A percentile compares a stretch with the other conserved stretches of the same genome.
Evolutionary conservation across 1,140 invertebrate genomes (phyloP).

Genomic region (Odontomachus brunneus): DNA sequence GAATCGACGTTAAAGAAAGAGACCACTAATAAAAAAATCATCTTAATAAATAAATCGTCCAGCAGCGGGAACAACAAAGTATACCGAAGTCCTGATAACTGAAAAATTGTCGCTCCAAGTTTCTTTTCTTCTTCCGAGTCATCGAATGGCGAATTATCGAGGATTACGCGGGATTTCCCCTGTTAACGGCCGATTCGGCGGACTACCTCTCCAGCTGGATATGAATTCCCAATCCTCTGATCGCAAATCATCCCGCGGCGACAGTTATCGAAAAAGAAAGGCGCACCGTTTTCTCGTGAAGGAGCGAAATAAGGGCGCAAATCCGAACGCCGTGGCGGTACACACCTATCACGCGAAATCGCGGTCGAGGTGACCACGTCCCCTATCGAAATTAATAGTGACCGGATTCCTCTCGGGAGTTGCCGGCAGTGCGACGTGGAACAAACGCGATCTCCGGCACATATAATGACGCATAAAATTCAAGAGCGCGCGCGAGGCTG

Average conservation of each 20-base stretch:
- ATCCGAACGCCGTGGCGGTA: constrained; percentile 14
- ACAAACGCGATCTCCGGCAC: constrained; percentile 39
- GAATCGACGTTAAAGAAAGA: neutral
- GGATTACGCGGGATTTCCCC: neutral
- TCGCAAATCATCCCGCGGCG: constrained; percentile 31
- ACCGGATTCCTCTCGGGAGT: neutral
- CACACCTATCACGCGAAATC: neutral
- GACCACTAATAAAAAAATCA: neutral
- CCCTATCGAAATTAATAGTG: constrained; percentile 38
- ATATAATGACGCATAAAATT: constrained; percentile 49
- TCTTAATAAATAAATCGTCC: neutral
- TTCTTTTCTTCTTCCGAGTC: neutral
- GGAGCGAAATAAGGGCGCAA: constrained; percentile 31
- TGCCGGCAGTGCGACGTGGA: constrained; percentile 2
- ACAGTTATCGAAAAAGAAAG: constrained; percentile 51
- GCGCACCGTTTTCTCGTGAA: neutral
- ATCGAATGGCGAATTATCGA: constrained; percentile 16
- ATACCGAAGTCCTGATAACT: neutral
- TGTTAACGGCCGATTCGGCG: constrained; percentile 7
- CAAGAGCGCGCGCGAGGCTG: constrained; percentile 4
- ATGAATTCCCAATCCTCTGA: too few relatives aligned
- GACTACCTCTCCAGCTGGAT: neutral
- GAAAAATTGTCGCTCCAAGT: neutral
- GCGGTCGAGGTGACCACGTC: neutral
- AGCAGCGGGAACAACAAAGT: too few relatives aligned